These are phyloP conservation scores for Nothoprocta pentlandii DNA, from an alignment of 2,113 vertebrate species.

Conservation along the genomic window DNA sequence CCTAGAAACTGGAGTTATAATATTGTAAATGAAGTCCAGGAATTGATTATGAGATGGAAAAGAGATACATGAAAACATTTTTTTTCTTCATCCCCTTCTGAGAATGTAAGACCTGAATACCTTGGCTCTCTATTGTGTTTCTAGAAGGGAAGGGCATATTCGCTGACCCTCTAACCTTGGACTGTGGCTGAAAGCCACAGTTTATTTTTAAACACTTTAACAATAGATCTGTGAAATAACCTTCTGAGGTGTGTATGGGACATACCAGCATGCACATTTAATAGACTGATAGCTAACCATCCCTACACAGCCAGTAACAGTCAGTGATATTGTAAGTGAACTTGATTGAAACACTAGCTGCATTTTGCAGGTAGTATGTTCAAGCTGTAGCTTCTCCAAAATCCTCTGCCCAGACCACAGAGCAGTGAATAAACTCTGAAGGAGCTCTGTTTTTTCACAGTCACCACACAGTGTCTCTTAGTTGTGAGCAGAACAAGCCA, in stretches of 20 bases:
- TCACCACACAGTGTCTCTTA: not conserved
- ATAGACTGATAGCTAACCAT: not conserved
- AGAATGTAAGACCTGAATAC: not conserved
- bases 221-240: constrained; percentile 56
- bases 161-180: constrained; percentile 35
- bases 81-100: not conserved
- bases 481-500: not conserved
- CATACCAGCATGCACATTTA: not conserved
- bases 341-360: not conserved
- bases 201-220: constrained; percentile 54
- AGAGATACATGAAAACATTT: not conserved
- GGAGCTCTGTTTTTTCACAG: not conserved
- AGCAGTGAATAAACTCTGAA: not conserved
- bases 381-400: not conserved
- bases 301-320: not conserved
- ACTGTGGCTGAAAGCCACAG: not conserved
- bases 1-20: not conserved
- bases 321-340: constrained; percentile 9
- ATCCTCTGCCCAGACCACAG: not conserved
- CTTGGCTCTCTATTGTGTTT: not conserved
- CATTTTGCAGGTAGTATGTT: not conserved
- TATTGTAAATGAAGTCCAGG: not conserved
- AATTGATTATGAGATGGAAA: not conserved
- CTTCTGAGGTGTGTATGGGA: constrained; percentile 1
- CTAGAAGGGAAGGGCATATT: not conserved